Evolutionary conservation across 2,888 invertebrate species (phyloP).

Genomic region (Gastrophysa polygoni): DNA sequence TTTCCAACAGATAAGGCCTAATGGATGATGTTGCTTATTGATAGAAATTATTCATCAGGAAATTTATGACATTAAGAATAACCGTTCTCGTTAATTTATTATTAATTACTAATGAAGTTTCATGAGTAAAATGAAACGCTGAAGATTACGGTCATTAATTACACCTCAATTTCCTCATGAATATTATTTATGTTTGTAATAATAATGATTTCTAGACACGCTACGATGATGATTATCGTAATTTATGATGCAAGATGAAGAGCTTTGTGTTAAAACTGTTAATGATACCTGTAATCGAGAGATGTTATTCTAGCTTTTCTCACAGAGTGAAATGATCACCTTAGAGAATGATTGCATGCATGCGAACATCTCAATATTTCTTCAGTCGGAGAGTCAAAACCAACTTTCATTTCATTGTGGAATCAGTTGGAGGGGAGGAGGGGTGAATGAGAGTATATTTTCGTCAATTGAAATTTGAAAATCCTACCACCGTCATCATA

Average conservation of each 20-base stretch:
- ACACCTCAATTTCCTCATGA: slow-evolving; percentile 15
- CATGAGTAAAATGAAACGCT: slow-evolving; percentile 13
- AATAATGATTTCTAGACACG: slow-evolving; percentile 8
- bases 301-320: background rate
- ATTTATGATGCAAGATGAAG: slow-evolving; percentile 5
- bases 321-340: too few relatives aligned
- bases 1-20: background rate
- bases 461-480: too few relatives aligned
- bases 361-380: too few relatives aligned
- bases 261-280: background rate
- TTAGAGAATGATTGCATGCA: too few relatives aligned
- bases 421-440: too few relatives aligned
- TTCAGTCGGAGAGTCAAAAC: too few relatives aligned
- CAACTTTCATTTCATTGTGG: too few relatives aligned
- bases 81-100: slow-evolving; percentile 13
- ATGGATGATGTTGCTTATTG: background rate
- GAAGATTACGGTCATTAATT: slow-evolving; percentile 17
- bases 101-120: slow-evolving; percentile 17
- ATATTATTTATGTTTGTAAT: slow-evolving; percentile 12
- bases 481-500: too few relatives aligned
- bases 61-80: slow-evolving; percentile 11
- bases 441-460: too few relatives aligned
- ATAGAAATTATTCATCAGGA: slow-evolving; percentile 2
- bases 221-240: background rate
- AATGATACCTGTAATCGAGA: background rate